Base-by-base conservation (phyloP, 2,797 vertebrate genomes). In the Poeciliopsis presidionis region DNA sequence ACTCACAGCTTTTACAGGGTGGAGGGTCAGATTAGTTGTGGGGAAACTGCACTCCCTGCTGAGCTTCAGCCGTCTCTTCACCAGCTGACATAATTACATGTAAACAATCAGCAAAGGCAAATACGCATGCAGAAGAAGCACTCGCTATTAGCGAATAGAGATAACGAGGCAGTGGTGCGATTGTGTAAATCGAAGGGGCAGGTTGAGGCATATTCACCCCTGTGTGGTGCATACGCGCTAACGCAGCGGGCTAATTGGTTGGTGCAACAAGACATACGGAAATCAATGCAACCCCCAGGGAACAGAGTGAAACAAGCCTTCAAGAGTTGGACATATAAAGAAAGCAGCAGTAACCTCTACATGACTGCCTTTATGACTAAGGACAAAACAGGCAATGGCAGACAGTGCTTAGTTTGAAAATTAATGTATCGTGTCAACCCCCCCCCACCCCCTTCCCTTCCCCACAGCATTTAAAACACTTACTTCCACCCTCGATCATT, bases 291-390 rank as follows among this genome's bases (percentile, higher is more conserved):
- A 51, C 79, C 82, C 81, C 51, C 70, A 76, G 89, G 89, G 88
- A 88, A 81, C 46, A 43, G 57, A 86, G 45, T 53, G 88, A 84
- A 84, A 89, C 77, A 78, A 77, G 61, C 79, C 82, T 73, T 74
- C n/a, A 65, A 85, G 84, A 78, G 78, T 63, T 74, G 77, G 81
- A 86, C 82, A 70, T 81, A 81, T 75, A 73, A 86, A 89, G 87
- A 85, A 78, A 77, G 76, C 73, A n/a, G 82, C 84, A 82, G 63
- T 93, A 91, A 94, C 92, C 92, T 95, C 91, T 83, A 89, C 82
- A 55, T 90, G 88, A 90, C 77, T 88, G 83, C 77, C 83, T 95
- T 96, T 94, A 95, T 93, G 92, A 92, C 90, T 86, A 95, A 96
- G 95, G 95, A 94, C 94, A 93, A 93, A 94, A 90, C 87, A 83